These are phyloP conservation scores for Choloepus didactylus DNA, from an alignment of 2,797 vertebrate species.

Conservation along the genomic window DNA sequence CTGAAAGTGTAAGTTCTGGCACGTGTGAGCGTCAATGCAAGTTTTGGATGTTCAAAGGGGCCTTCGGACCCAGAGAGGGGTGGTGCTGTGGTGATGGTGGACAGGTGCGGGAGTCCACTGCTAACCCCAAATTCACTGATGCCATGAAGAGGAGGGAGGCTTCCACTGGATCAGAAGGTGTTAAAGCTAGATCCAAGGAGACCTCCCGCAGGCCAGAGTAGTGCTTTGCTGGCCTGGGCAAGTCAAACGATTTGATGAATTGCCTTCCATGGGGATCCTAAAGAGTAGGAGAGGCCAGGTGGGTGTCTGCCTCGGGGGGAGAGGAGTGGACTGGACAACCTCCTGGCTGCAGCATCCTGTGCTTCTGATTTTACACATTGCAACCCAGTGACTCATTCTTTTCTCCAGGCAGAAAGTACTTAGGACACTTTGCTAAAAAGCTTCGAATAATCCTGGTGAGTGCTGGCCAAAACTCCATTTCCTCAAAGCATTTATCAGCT, in stretches of 20 bases:
- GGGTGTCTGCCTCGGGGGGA: background rate
- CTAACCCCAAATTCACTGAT: background rate
- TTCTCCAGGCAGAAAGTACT: constrained; percentile 28
- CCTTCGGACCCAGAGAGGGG: background rate
- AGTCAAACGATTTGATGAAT: constrained; percentile 19
- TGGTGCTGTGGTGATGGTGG: fast-evolving
- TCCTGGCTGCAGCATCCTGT: background rate
- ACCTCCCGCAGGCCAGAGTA: background rate
- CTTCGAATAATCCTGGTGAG: constrained; percentile 15
- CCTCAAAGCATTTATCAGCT: constrained; percentile 18
- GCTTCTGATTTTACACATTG: background rate
- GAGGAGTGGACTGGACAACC: background rate
- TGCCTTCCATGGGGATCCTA: background rate
- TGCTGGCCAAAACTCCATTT: background rate
- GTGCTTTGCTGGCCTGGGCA: background rate
- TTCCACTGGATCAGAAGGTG: background rate
- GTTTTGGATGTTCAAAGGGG: background rate
- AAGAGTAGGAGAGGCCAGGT: background rate
- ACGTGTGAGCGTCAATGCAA: background rate
- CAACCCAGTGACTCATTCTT: constrained; percentile 52
- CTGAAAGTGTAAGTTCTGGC: background rate
- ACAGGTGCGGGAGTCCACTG: background rate
- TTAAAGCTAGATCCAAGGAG: background rate
- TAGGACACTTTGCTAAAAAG: constrained; percentile 18
- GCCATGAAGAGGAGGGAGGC: background rate